Evolutionary conservation across 2,888 invertebrate genomes (phyloP).

Genomic region (Anagyrus pseudococci): DNA sequence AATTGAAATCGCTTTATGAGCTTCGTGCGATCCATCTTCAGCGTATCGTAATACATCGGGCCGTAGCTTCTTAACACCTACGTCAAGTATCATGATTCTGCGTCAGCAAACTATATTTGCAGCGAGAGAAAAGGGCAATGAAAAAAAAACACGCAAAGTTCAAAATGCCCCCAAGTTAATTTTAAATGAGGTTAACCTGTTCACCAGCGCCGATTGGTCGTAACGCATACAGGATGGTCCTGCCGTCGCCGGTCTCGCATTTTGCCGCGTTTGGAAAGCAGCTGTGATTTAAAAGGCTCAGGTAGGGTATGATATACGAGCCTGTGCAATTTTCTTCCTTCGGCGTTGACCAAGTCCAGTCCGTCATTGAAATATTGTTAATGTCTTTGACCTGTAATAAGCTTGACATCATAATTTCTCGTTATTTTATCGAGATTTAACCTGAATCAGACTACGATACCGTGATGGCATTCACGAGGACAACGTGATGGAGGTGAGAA

Average conservation of each 20-base stretch:
- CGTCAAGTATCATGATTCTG: background rate
- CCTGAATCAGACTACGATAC: slow-evolving; percentile 17
- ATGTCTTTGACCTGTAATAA: slow-evolving; percentile 22
- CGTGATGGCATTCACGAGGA: slow-evolving; percentile 20
- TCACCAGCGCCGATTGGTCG: slow-evolving; percentile 22
- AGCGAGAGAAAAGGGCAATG: too few relatives aligned
- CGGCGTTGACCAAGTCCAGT: slow-evolving; percentile 26
- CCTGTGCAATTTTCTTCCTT: slow-evolving; percentile 25
- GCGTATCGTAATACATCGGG: slow-evolving; percentile 21
- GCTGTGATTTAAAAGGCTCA: slow-evolving; percentile 33
- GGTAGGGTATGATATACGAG: slow-evolving; percentile 20
- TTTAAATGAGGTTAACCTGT: slow-evolving; percentile 17
- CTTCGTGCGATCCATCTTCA: background rate
- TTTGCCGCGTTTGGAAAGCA: slow-evolving; percentile 28
- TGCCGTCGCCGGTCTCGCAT: slow-evolving; percentile 20
- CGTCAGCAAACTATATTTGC: too few relatives aligned
- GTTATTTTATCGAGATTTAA: too few relatives aligned
- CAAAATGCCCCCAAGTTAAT: too few relatives aligned
- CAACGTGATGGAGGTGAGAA: slow-evolving; percentile 34
- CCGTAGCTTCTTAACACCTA: slow-evolving; percentile 31
- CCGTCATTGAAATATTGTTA: slow-evolving; percentile 3
- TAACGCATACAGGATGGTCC: slow-evolving; percentile 20
- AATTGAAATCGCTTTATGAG: slow-evolving; percentile 21
- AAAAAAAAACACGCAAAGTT: background rate
- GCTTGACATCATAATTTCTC: background rate